Evolutionary conservation across 2,797 vertebrate species (phyloP).

Genomic region (Catamblyrhynchus diadema): DNA sequence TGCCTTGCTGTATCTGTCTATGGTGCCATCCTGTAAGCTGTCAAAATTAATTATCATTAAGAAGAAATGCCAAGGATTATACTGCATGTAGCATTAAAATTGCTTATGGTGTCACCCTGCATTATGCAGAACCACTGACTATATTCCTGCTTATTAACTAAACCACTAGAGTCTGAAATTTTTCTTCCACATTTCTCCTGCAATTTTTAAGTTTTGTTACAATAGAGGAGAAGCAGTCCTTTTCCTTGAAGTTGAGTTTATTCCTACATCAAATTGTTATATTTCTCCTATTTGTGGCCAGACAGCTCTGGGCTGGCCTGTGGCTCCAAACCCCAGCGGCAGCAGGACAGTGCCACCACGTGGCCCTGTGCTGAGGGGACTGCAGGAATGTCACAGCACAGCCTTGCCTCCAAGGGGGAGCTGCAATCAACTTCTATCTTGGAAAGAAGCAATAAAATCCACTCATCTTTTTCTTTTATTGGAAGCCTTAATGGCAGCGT

Average conservation of each 20-base stretch:
- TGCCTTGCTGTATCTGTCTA: neutral
- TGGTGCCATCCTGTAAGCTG: neutral
- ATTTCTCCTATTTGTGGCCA: neutral
- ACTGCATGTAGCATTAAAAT: neutral
- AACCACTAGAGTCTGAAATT: neutral
- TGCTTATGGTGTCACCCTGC: neutral
- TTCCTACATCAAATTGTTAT: neutral
- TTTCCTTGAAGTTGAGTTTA: neutral
- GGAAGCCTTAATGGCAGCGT: neutral
- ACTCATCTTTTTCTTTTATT: neutral
- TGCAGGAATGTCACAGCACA: neutral
- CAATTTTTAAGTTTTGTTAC: neutral
- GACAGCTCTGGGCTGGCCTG: neutral
- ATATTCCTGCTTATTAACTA: neutral
- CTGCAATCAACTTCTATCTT: neutral
- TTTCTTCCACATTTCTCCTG: neutral
- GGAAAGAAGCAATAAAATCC: neutral
- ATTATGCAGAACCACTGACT: neutral
- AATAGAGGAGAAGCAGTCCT: neutral
- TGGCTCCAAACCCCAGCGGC: fast-evolving
- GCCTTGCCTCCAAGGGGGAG: neutral
- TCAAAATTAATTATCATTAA: neutral
- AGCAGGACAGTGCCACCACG: constrained; percentile 28
- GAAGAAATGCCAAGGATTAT: neutral
- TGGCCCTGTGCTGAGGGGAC: neutral